Evolutionary conservation across 1,140 invertebrate species (phyloP).

Genomic region (Watersipora subatra): DNA sequence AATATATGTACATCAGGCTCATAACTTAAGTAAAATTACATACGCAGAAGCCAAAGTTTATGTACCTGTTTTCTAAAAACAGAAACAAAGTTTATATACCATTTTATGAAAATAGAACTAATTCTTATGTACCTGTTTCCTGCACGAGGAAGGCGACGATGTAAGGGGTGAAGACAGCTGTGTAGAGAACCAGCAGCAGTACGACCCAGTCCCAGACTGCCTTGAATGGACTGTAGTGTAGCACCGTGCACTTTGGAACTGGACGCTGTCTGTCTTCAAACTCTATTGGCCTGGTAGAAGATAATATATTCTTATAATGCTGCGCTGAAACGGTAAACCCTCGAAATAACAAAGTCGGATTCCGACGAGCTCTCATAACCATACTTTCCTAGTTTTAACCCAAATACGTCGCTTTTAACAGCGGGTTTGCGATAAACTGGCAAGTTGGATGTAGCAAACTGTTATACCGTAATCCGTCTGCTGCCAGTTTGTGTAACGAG

Average conservation of each 20-base stretch:
- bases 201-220: constrained; percentile 99
- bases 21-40: no score
- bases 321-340: not conserved
- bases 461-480: no score
- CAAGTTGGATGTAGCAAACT: no score
- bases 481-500: no score
- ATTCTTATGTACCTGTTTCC: constrained; percentile 43
- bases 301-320: not conserved
- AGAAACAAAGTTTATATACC: not conserved
- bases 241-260: constrained; percentile 54
- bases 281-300: constrained; percentile 7
- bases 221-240: constrained; percentile 97
- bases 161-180: constrained; percentile 96
- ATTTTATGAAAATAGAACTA: not conserved
- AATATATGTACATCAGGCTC: no score
- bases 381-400: no score
- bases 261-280: constrained; percentile 15
- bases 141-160: constrained; percentile 91
- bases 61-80: no score
- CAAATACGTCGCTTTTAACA: no score
- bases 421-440: no score
- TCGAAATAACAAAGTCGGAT: not conserved
- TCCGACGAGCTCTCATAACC: not conserved
- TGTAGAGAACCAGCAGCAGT: constrained; percentile 88
- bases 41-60: no score